A percentile compares a stretch with the other conserved stretches of the same genome.
Conservation (phyloP, 2,888 invertebrate species). For the Caenorhabditis sp. region DNA sequence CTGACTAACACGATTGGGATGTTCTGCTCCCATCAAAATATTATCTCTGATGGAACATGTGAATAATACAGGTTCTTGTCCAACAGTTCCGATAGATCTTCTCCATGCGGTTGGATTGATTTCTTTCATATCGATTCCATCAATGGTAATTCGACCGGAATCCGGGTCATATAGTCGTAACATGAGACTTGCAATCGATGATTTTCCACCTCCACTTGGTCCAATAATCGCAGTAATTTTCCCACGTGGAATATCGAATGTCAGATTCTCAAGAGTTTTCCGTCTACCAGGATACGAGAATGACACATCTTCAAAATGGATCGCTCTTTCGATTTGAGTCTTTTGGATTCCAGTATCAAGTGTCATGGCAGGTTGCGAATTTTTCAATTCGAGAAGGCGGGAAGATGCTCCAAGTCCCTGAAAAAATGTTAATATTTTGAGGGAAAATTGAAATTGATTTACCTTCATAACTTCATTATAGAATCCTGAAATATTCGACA, state of each 20-base stretch:
- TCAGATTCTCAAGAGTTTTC: constrained; percentile 78
- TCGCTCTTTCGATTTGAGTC: constrained; percentile 13
- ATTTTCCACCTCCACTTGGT: constrained; percentile 91
- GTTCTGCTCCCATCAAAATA: constrained; percentile 83
- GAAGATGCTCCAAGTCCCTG: constrained; percentile 86
- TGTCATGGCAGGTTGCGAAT: constrained; percentile 83
- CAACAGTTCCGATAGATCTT: constrained; percentile 84
- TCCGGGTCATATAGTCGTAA: constrained; percentile 85
- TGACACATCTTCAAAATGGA: constrained; percentile 78
- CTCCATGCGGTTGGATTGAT: constrained; percentile 80
- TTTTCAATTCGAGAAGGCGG: constrained; percentile 87
- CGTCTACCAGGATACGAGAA: constrained; percentile 77
- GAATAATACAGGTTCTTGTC: constrained; percentile 91
- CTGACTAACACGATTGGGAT: constrained; percentile 73
- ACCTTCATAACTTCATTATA: constrained; percentile 87
- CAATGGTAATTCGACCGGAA: constrained; percentile 77
- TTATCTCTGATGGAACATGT: constrained; percentile 88
- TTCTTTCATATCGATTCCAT: constrained; percentile 80
- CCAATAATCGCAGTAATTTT: constrained; percentile 85
- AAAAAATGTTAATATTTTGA: neutral
- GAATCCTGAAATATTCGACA: constrained; percentile 79
- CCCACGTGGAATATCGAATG: constrained; percentile 78
- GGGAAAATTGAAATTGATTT: too few relatives aligned
- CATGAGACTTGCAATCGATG: constrained; percentile 84
- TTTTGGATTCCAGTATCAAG: constrained; percentile 74